Conservation (phyloP, 2,797 vertebrate genomes). For the Botia kubotai region DNA sequence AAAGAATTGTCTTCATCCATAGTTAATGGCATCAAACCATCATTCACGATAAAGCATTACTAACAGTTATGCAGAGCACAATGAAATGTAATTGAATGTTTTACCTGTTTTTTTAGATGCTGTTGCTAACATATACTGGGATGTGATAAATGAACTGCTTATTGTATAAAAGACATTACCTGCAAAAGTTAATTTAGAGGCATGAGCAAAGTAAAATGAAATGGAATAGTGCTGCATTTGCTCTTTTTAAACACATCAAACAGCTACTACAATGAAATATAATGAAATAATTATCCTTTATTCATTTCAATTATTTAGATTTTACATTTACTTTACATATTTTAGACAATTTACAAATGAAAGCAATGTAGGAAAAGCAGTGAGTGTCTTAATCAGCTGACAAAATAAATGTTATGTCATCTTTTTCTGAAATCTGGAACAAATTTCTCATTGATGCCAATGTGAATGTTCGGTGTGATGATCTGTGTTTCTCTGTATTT, state of each 20-base stretch:
- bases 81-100: too few relatives aligned
- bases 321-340: constrained; percentile 42
- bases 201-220: not conserved
- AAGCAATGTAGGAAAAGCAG: constrained; percentile 10
- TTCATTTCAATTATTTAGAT: constrained; percentile 7
- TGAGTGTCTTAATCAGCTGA: constrained; percentile 2
- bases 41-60: too few relatives aligned
- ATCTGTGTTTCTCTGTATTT: not conserved
- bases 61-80: not conserved
- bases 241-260: not conserved
- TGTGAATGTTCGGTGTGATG: too few relatives aligned
- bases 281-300: constrained; percentile 43
- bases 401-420: not conserved
- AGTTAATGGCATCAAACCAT: too few relatives aligned
- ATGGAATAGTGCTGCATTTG: not conserved
- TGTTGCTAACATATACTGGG: not conserved
- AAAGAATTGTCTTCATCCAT: not conserved
- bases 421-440: constrained; percentile 19
- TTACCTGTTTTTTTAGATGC: too few relatives aligned
- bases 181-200: not conserved
- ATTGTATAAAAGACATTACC: constrained; percentile 3
- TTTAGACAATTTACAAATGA: constrained; percentile 34
- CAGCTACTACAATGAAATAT: not conserved
- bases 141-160: constrained; percentile 9
- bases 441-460: not conserved